These are phyloP conservation scores for Isotomurus palustris DNA, from an alignment of 2,888 invertebrate species.

Conservation along the genomic window DNA sequence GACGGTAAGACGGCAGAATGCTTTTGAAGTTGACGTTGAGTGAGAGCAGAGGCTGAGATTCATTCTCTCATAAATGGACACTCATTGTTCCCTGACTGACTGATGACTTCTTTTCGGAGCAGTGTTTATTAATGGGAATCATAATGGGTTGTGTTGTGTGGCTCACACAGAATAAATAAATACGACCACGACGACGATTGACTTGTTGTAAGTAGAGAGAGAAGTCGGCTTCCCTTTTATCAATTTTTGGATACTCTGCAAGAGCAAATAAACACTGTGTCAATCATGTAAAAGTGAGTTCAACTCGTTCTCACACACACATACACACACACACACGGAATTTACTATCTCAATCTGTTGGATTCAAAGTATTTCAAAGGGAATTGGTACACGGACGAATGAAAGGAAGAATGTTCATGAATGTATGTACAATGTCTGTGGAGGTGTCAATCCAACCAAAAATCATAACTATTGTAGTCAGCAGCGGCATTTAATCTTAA, in stretches of 20 bases:
- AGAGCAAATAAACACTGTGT: constrained; percentile 42
- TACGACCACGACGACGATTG: constrained; percentile 9
- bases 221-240: constrained; percentile 33
- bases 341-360: not conserved
- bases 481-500: not conserved
- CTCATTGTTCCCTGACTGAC: not conserved
- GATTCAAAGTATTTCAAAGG: not conserved
- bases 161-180: constrained; percentile 11
- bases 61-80: not conserved
- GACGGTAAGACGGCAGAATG: not conserved
- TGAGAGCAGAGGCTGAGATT: not conserved
- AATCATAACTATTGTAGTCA: constrained; percentile 1
- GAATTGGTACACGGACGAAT: too few relatives aligned
- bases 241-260: constrained; percentile 38
- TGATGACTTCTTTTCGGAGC: not conserved
- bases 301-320: too few relatives aligned
- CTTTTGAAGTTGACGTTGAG: constrained; percentile 9
- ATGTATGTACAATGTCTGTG: not conserved
- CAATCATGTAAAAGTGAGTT: constrained; percentile 29
- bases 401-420: too few relatives aligned
- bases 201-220: constrained; percentile 9
- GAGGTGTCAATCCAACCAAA: constrained; percentile 16
- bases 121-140: constrained; percentile 13
- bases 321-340: too few relatives aligned
- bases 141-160: constrained; percentile 4